Base-by-base conservation (phyloP, 2,113 vertebrate genomes). In the Phrynosoma platyrhinos region DNA sequence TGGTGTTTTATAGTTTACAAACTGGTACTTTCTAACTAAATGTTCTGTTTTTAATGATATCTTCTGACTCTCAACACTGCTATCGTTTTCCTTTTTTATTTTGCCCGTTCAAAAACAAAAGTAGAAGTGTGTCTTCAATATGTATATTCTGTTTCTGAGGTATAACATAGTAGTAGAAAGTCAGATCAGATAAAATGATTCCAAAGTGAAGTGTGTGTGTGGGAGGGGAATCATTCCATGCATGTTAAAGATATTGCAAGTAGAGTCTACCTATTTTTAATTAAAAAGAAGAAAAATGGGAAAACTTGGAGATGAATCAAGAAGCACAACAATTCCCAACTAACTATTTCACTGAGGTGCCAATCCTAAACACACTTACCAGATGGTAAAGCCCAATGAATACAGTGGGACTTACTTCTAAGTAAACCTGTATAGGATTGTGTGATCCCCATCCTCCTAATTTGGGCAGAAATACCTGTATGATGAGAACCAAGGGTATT, bases 1-100 rank as follows among this genome's bases (percentile, higher is more conserved):
- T 94, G 83, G 91, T 96, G 92, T 95, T 97, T 96, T 96, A 94
- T 95, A 96, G 96, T 97, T 97, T 97, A 97, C 96, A 96, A 97
- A 96, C 96, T 95, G 96, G 96, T 97, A 97, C 96, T 97, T 97
- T 96, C 95, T 93, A 94, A 96, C 91, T 93, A 93, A 94, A 94
- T 91, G 89, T 95, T 97, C 89, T 96, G 96, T 96, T 96, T n/a
- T 96, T 95, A 94, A 92, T 91, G 90, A 95, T 94, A 96, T 91
- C 93, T 94, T 95, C 92, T 90, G 91, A 91, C 93, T 92, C 92
- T 94, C 91, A 88, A n/a, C 85, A 92, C 89, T 16, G 62, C 69
- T 85, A 89, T 94, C 94, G 95, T 94, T 92, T 23, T 10, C 2
- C 30, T 40, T 90, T 90, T 92, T 94, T 83, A 87, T 94, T 94